Evolutionary conservation across 2,888 invertebrate genomes (phyloP).

Genomic region (Drosophila fungiperda): DNA sequence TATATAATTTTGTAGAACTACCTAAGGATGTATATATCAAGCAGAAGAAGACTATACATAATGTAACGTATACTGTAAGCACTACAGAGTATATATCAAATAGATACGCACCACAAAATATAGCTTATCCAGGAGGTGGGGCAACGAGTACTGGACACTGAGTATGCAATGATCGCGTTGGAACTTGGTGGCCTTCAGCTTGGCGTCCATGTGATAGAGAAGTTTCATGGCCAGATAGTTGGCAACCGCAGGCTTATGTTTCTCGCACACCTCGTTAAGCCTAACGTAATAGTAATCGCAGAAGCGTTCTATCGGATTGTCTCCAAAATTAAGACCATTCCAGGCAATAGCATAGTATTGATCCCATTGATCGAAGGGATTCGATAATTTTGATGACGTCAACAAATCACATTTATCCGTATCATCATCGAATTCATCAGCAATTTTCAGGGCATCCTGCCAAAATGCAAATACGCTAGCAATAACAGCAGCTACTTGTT

Average conservation of each 20-base stretch:
- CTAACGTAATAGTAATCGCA: constrained; percentile 73
- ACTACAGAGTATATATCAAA: background rate
- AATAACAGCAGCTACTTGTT: constrained; percentile 58
- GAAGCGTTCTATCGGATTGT: constrained; percentile 26
- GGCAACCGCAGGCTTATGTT: constrained; percentile 74
- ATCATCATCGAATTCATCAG: constrained; percentile 62
- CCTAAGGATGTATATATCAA: background rate
- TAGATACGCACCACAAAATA: constrained; percentile 69
- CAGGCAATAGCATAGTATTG: constrained; percentile 78
- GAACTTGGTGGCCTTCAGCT: constrained; percentile 59
- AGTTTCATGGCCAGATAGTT: constrained; percentile 83
- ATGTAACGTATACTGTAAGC: background rate
- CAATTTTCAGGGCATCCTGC: constrained; percentile 57
- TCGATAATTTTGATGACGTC: rapidly evolving
- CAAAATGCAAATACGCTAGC: constrained; percentile 75
- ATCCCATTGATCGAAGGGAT: constrained; percentile 60
- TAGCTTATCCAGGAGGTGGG: constrained; percentile 68
- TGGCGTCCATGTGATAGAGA: constrained; percentile 75
- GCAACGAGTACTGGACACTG: constrained; percentile 50
- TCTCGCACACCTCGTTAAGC: constrained; percentile 66
- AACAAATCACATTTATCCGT: constrained; percentile 39
- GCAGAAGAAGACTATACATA: background rate
- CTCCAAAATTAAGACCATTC: constrained; percentile 52
- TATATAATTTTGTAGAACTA: background rate
- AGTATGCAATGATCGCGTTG: constrained; percentile 72